phyloP scores from a whole-genome alignment of 2,888 invertebrate genomes.

The Melieria crassipennis region DNA sequence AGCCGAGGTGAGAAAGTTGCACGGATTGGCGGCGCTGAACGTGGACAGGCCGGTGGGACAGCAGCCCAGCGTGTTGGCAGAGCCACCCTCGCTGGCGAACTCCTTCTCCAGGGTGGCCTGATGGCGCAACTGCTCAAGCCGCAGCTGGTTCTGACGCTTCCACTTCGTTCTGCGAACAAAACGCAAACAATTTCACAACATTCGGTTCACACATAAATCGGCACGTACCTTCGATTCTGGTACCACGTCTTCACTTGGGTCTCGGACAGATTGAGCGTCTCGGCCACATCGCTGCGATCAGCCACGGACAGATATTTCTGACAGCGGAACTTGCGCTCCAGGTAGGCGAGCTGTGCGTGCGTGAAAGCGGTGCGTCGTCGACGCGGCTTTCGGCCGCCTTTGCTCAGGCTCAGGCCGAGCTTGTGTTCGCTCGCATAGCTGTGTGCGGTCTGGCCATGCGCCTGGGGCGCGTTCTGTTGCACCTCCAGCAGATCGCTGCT shows the following conservation, averaged over 20 bases:
- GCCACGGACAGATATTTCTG: constrained; percentile 95
- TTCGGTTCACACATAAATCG: background rate
- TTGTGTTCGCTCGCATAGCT: constrained; percentile 7
- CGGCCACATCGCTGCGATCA: constrained; percentile 92
- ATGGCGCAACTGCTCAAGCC: constrained; percentile 85
- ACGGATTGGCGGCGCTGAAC: constrained; percentile 65
- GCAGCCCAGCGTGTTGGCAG: constrained; percentile 56
- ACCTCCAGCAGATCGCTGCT: constrained; percentile 35
- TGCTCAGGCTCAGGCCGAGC: constrained; percentile 40
- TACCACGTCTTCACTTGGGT: constrained; percentile 97
- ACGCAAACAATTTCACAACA: background rate
- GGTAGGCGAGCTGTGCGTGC: constrained; percentile 90
- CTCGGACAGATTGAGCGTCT: constrained; percentile 87
- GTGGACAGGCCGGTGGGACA: constrained; percentile 62
- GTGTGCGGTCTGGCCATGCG: constrained; percentile 46
- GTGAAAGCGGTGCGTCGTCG: constrained; percentile 91
- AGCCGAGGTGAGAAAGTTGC: constrained; percentile 75
- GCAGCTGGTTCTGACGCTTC: constrained; percentile 89
- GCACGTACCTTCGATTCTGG: constrained; percentile 63
- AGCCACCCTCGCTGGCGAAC: constrained; percentile 61
- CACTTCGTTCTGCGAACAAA: constrained; percentile 77
- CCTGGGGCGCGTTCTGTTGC: constrained; percentile 26
- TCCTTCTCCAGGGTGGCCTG: constrained; percentile 83
- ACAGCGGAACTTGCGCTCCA: constrained; percentile 90
- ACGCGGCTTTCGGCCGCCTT: constrained; percentile 80